phyloP scores from a whole-genome alignment of 2,888 invertebrate genomes.

The Epinotia nisella region DNA sequence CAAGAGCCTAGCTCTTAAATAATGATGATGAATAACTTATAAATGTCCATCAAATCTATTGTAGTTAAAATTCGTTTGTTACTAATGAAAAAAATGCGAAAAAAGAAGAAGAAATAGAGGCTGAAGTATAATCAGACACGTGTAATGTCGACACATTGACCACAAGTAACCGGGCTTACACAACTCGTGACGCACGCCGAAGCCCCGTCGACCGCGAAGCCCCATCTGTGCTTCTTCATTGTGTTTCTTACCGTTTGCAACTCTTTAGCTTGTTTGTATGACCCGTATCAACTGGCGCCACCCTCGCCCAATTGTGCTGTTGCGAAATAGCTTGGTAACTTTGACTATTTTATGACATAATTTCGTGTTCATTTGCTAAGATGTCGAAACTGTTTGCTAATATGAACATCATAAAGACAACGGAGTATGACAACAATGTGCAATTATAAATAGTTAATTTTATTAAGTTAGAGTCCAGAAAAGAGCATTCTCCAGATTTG shows the following conservation, averaged over 20 bases:
- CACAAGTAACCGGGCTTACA: slow-evolving; percentile 10
- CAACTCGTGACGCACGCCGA: slow-evolving; percentile 44
- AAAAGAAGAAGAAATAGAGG: too few relatives aligned
- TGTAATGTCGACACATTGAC: slow-evolving; percentile 3
- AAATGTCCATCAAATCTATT: too few relatives aligned
- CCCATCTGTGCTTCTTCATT: slow-evolving; percentile 26
- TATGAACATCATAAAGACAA: background rate
- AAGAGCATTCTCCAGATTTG: too few relatives aligned
- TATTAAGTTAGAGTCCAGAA: too few relatives aligned
- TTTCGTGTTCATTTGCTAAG: background rate
- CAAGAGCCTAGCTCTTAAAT: too few relatives aligned
- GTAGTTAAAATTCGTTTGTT: too few relatives aligned
- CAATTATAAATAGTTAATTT: background rate
- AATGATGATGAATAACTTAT: too few relatives aligned
- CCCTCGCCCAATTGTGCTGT: background rate
- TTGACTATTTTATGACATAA: background rate
- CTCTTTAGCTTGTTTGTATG: slow-evolving; percentile 40
- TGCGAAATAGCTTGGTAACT: background rate
- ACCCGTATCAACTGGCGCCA: slow-evolving; percentile 22
- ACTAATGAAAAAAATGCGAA: too few relatives aligned
- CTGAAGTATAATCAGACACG: slow-evolving; percentile 3
- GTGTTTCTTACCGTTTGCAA: slow-evolving; percentile 28
- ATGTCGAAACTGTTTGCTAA: background rate
- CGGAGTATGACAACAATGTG: background rate
- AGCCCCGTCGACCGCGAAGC: slow-evolving; percentile 35